Base-by-base conservation (phyloP, 1,140 invertebrate genomes). In the Tyrophagus putrescentiae region DNA sequence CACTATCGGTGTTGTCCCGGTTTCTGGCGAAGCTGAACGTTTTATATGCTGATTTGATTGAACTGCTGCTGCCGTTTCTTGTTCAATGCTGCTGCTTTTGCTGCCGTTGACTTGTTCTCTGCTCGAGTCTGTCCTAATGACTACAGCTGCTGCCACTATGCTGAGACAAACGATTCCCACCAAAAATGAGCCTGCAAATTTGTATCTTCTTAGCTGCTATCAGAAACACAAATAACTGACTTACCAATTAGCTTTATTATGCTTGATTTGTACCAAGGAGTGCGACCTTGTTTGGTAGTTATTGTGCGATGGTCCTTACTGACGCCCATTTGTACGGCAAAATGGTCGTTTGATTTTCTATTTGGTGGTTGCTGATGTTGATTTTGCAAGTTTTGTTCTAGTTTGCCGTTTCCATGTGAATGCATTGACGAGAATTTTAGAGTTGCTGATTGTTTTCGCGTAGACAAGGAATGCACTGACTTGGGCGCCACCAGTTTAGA, bases 171-270 rank as follows among this genome's bases (percentile, higher is more conserved):
- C 45, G 31, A 48, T 48, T 18, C 45, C 45, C 6, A 48, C 45
- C 45, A 48, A 7, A 29, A 48, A 48, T 21, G 45, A 48, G 31
- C 45, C 45, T 48, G 7, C 31, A 13, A 39, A 39, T 7, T 48
- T 7, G 45, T 21, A 25, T 39, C 13, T 39, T 21, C 13, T 13
- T 39, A 39, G n/a, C n/a, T n/a, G n/a, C n/a, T n/a, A n/a, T n/a
- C n/a, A n/a, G n/a, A n/a, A 39, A 39, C 36, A 39, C 13, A 13
- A 21, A 21, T 39, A 21, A 13, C 18, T 13, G 7, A 48, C 45
- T 25, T 48, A 48, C 45, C 45, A 21, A 48, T 48, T 29, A 48
- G 18, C 31, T 48, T 48, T 6, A 48, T 48, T 48, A 48, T 48
- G 45, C 45, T 48, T 29, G 45, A 48, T 29, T 48, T 48, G 21